Base-by-base conservation (phyloP, 2,113 vertebrate genomes). In the Phocoena phocoena region DNA sequence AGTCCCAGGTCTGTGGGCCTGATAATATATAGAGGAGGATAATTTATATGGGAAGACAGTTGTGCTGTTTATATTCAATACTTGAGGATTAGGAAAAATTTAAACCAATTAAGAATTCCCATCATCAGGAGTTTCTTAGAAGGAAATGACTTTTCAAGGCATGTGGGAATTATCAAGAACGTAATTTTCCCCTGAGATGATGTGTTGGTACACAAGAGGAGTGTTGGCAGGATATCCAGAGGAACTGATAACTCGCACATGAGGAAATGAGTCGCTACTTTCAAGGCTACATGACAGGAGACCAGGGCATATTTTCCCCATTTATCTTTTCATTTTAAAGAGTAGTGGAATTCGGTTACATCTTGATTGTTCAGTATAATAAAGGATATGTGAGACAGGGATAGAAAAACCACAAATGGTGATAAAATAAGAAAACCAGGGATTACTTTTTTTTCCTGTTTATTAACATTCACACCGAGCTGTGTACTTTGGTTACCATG, bases 81-180 rank as follows among this genome's bases (percentile, higher is more conserved):
- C 63, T 87, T 53, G 68, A 86, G 44, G 53, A 89, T 89, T 76
- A 90, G 23, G 25, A 76, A 87, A 85, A 86, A 74, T 15, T 53
- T 81, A 63, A 97, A 47, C 44, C 80, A 71, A 81, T 67, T 28
- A 92, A 92, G 77, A 36, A 15, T 33, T 41, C 25, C 44, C 15
- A 44, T 71, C 77, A 47, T 71, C 81, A 79, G 60, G 81, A 47
- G 47, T 71, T 95, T 95, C 84, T 76, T 47, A 58, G 71, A 76
- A 84, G 53, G 76, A 97, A 92, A 85, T 86, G 82, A 88, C 70
- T 73, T 94, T 79, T 44, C 41, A 87, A 89, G 62, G 80, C 41
- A 20, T 92, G 60, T 87, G 63, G 84, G 53, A 95, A 76, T 95
- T 83, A 89, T 70, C 47, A 55, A 89, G 83, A 80, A 95, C 76